These are phyloP conservation scores for Yponomeuta sedellus DNA, from an alignment of 2,888 invertebrate genomes.

Conservation along the genomic window DNA sequence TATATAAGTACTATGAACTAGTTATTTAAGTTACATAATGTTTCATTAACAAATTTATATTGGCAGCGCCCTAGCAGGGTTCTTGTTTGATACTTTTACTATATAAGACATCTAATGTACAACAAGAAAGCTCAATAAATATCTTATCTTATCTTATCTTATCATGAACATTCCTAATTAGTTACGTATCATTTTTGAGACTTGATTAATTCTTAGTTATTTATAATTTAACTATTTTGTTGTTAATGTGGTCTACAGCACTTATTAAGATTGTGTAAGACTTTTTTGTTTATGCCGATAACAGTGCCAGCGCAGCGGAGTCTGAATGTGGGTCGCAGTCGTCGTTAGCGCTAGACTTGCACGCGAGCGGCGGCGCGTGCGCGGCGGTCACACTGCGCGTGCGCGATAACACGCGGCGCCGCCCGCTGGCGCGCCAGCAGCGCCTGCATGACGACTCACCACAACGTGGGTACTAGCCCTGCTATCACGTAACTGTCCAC, in stretches of 20 bases:
- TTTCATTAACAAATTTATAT: no score
- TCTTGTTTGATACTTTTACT: no score
- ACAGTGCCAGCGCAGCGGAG: constrained; percentile 62
- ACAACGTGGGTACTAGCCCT: not conserved
- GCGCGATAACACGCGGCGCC: constrained; percentile 82
- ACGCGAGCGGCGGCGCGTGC: constrained; percentile 71
- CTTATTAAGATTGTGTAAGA: no score
- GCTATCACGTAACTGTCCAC: not conserved
- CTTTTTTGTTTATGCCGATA: not conserved
- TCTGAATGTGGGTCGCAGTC: constrained; percentile 79
- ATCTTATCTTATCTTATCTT: no score
- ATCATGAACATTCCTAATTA: not conserved
- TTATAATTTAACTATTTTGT: no score
- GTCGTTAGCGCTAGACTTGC: constrained; percentile 86
- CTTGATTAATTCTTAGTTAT: no score
- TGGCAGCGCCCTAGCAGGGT: no score
- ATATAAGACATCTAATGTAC: no score
- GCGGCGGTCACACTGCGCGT: constrained; percentile 75
- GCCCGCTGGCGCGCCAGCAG: constrained; percentile 85
- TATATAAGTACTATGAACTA: no score
- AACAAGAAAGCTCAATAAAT: no score
- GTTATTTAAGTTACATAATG: no score
- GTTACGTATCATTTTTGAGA: not conserved
- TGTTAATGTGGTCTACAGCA: no score
- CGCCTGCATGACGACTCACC: constrained; percentile 81